Conservation (phyloP, 2,113 vertebrate genomes). For the Ochotona curzoniae region DNA sequence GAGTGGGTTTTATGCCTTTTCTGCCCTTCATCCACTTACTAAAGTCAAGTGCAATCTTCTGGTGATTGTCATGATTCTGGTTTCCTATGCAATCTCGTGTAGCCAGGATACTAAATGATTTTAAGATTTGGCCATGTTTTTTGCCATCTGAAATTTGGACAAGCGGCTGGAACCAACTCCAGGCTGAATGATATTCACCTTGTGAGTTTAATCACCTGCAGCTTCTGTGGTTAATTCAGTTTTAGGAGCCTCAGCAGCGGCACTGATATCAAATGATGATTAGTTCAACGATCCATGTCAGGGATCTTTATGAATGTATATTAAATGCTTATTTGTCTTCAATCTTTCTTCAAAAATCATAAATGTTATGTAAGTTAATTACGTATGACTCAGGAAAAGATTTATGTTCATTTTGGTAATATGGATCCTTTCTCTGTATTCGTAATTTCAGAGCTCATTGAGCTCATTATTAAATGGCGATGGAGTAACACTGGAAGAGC, state of each 20-base stretch:
- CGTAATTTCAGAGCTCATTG: constrained; percentile 26
- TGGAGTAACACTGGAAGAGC: not conserved
- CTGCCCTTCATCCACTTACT: not conserved
- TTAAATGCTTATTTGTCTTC: not conserved
- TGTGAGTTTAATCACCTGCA: not conserved
- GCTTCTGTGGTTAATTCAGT: not conserved
- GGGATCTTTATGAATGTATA: not conserved
- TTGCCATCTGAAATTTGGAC: not conserved
- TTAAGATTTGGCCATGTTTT: not conserved
- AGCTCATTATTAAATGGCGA: not conserved
- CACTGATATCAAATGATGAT: not conserved
- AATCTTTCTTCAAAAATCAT: constrained; percentile 20
- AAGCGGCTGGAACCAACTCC: not conserved
- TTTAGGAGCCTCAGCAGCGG: not conserved
- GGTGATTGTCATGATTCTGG: not conserved
- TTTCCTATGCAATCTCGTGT: not conserved
- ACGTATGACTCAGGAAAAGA: not conserved
- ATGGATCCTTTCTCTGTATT: not conserved
- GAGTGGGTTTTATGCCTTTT: not conserved
- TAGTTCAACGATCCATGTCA: not conserved
- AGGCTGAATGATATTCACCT: not conserved
- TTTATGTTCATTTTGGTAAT: constrained; percentile 6
- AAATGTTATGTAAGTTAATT: constrained; percentile 31
- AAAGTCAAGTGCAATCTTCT: not conserved
- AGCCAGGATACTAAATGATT: not conserved